Evolutionary conservation across 2,797 vertebrate species (phyloP), one percentile per base, ranked within the genome.

Genomic region (Catharus ustulatus): DNA sequence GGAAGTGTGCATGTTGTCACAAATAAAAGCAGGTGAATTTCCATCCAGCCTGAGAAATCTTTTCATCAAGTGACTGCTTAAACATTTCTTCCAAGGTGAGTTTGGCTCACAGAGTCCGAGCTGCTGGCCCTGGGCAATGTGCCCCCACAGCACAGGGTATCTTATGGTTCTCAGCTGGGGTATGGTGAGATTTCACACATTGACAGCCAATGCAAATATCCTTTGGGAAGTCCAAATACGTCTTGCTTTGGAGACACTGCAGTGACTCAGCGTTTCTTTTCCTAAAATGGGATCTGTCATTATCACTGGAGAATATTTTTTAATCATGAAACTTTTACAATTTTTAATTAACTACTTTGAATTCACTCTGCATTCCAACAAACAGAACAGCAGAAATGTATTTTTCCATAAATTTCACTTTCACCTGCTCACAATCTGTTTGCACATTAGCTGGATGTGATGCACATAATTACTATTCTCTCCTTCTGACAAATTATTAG

Each of bases 401-500:
- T 57, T 73, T 62, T 66, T 74, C 30, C 27, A 78, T 59, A 15
- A 85, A 73, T 84, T 85, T 54, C 27, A 5, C 43, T 92, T 81
- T 49, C 54, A 86, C 73, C 69, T 91, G 66, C 43, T 88, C 13
- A 7, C 54, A 66, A 11, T 54, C 80, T 84, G 26, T 66, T 72
- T 69, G 43, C 27, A 27, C 9, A 11, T 80, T 78, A 92, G 46
- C 73, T 51, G 61, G 55, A 32, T 90, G 69, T 1, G 0, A 54
- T 26, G 59, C 48, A 74, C 40, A 13, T 77, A 74, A 84, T 90
- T 54, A 68, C 74, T 84, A 24, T 46, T 89, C 34, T 67, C 42
- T 68, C 68, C 43, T 93, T 94, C 90, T 66, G 76, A 95, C 23
- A 90, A 84, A 85, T 71, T 69, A 64, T 74, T 84, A 30, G 36